Evolutionary conservation across 2,888 invertebrate genomes (phyloP), one percentile per base, ranked within the genome.

Genomic region (Pterostichus niger): DNA sequence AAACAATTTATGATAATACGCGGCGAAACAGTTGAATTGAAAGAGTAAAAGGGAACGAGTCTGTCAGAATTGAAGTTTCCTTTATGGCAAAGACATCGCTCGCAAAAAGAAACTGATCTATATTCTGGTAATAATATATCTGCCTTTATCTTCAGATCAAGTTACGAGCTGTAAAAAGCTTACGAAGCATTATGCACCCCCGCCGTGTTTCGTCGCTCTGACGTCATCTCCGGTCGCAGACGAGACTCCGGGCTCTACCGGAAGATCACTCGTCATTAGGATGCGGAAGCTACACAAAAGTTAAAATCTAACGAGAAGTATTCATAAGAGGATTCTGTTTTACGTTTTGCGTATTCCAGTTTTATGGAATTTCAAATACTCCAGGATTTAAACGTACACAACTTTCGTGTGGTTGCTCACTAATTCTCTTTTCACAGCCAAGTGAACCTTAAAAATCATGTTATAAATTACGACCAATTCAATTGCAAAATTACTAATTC

Each of bases 1-100:
- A 80, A 81, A 81, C 81, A 81, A 81, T 81, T 81, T 81, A 81
- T 81, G 81, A 71, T 81, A 81, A 81, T 81, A 73, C 56, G 81
- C 40, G 68, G 68, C 56, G 71, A 71, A 81, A 81, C 71, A 81
- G 81, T 81, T 56, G 81, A 81, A 81, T 81, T 81, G 81, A 81
- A 71, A 81, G 56, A 80, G 79, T 76, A 76, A 76, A 76, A 54
- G 76, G 54, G 54, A 76, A 46, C 71, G 75, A 75, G 68, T 81
- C 81, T 71, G 81, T 71, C 71, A 71, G 71, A 81, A 81, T 81
- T 81, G 81, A 81, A 71, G 71, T 71, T 81, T 73, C 73, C 35
- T 81, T 81, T 73, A 35, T 33, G 15, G 71, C 81, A 71, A 81
- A 81, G 79, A 80, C 64, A 68, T 44, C 61, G 64, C 64, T 56